Evolutionary conservation across 92 coral and sea anemone genomes (phyloP).

Genomic region (Epizoanthus scotinus): DNA sequence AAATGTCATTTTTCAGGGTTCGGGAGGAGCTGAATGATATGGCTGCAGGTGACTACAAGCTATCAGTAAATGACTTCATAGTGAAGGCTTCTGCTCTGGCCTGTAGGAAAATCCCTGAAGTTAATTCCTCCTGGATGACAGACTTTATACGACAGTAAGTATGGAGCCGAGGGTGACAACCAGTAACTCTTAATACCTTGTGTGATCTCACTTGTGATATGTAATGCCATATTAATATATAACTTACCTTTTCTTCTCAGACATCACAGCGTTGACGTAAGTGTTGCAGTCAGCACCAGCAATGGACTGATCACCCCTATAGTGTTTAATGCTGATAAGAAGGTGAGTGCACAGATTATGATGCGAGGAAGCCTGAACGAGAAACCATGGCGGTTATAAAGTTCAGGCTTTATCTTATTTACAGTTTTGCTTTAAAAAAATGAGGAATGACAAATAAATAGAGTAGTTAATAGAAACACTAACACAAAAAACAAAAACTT

Average conservation of each 20-base stretch:
- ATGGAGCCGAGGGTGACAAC: no score
- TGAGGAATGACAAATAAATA: no score
- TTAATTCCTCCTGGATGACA: slow-evolving; percentile 97
- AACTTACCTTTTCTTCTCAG: slow-evolving; percentile 44
- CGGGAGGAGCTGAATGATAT: slow-evolving; percentile 81
- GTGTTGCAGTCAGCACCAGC: slow-evolving; percentile 94
- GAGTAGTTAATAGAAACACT: no score
- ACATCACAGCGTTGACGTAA: slow-evolving; percentile 90
- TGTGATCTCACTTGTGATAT: no score
- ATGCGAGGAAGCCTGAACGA: no score
- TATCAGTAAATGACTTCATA: slow-evolving; percentile 94
- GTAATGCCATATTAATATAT: background rate
- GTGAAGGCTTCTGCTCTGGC: slow-evolving; percentile 96
- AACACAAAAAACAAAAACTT: no score
- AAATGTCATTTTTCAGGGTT: slow-evolving; percentile 53
- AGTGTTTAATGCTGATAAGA: slow-evolving; percentile 91
- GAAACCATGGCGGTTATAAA: no score
- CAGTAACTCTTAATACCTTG: background rate
- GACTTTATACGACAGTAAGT: slow-evolving; percentile 96
- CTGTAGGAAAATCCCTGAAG: slow-evolving; percentile 92
- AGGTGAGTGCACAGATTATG: slow-evolving; percentile 76
- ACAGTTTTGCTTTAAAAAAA: no score
- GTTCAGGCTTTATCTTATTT: no score
- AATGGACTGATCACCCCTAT: slow-evolving; percentile 95
- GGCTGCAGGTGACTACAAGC: slow-evolving; percentile 74